These are phyloP conservation scores for Elmis aenea DNA, from an alignment of 2,888 invertebrate genomes.

Conservation along the genomic window DNA sequence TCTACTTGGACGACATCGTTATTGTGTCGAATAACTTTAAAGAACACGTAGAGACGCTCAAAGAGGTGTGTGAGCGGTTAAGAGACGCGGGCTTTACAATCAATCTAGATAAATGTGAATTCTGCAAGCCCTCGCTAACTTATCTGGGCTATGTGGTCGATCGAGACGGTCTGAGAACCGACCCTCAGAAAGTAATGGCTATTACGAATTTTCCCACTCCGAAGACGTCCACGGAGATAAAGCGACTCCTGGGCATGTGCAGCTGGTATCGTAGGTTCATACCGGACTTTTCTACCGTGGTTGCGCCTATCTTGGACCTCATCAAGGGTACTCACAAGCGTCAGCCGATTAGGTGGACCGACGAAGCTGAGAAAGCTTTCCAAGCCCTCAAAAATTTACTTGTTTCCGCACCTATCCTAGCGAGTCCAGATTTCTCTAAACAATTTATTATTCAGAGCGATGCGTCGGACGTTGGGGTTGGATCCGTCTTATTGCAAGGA, in stretches of 20 bases:
- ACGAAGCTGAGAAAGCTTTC: slow-evolving; percentile 25
- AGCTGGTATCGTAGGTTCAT: slow-evolving; percentile 30
- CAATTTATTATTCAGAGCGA: slow-evolving; percentile 29
- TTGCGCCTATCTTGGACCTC: slow-evolving; percentile 25
- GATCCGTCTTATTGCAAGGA: slow-evolving; percentile 13
- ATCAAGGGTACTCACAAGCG: slow-evolving; percentile 23
- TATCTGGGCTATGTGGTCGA: slow-evolving; percentile 30
- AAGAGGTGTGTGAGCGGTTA: slow-evolving; percentile 16
- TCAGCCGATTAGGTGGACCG: slow-evolving; percentile 20
- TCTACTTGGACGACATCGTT: no score
- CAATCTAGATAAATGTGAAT: no score
- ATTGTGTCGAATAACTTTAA: slow-evolving; percentile 10
- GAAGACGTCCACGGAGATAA: slow-evolving; percentile 25
- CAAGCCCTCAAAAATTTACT: slow-evolving; percentile 23
- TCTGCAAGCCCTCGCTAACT: slow-evolving; percentile 23
- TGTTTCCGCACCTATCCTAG: slow-evolving; percentile 23
- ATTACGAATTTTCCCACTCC: slow-evolving; percentile 29
- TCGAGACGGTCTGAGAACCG: slow-evolving; percentile 22
- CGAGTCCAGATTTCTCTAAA: slow-evolving; percentile 26
- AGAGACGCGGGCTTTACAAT: slow-evolving; percentile 22
- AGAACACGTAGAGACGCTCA: slow-evolving; percentile 17
- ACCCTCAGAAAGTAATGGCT: slow-evolving; percentile 27
- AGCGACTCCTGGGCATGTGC: slow-evolving; percentile 29
- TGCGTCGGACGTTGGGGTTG: slow-evolving; percentile 25
- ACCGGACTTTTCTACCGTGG: slow-evolving; percentile 24